A percentile compares a stretch with the other conserved stretches of the same genome.
Conservation (phyloP, 2,797 vertebrate species). For the Lepus oiostolus region DNA sequence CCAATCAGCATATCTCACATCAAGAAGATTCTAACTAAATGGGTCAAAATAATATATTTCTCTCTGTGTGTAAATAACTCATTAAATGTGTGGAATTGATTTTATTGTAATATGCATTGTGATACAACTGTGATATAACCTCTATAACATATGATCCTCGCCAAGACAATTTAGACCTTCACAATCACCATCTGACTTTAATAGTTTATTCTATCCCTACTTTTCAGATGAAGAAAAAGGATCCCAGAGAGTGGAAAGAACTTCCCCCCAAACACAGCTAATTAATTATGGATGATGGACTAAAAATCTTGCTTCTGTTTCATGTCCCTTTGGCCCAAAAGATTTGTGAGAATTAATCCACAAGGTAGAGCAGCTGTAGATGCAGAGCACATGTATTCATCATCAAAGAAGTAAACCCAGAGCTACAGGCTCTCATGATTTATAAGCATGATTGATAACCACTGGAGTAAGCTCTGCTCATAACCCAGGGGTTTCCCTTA, state of each 20-base stretch:
- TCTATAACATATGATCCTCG: neutral
- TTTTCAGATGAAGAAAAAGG: constrained; percentile 56
- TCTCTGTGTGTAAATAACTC: neutral
- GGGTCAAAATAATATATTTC: neutral
- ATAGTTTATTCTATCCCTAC: neutral
- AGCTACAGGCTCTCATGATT: neutral
- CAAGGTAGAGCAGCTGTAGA: constrained; percentile 8
- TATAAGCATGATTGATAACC: constrained; percentile 22
- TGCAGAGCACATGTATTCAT: constrained; percentile 18
- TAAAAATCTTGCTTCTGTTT: constrained; percentile 56
- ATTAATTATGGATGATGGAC: constrained; percentile 62
- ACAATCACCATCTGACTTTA: constrained; percentile 3
- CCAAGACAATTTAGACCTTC: neutral
- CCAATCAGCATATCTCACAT: neutral
- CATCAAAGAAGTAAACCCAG: constrained; percentile 36
- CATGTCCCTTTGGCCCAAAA: constrained; percentile 40
- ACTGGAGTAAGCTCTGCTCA: neutral
- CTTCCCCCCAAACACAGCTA: constrained; percentile 21
- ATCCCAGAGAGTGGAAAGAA: constrained; percentile 25
- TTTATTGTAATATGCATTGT: neutral
- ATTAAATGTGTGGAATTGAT: neutral
- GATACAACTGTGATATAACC: neutral
- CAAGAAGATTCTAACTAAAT: neutral
- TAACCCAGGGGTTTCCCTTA: neutral
- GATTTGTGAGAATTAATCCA: constrained; percentile 60